A percentile compares a stretch with the other conserved stretches of the same genome.
Evolutionary conservation across 2,888 invertebrate species (phyloP).

Genomic region (Romanomermis culicivorax): DNA sequence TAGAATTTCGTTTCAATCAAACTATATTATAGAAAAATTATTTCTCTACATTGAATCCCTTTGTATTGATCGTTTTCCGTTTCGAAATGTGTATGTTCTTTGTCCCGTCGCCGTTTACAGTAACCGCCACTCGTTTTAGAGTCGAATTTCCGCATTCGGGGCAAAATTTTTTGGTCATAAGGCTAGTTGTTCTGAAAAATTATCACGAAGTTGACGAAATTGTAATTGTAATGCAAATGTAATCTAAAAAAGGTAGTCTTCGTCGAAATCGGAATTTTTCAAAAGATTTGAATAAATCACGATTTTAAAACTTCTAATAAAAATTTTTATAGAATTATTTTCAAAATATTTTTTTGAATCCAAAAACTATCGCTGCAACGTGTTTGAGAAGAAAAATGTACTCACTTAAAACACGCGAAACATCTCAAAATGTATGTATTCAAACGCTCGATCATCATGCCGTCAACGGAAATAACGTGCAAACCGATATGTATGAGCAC

Average conservation of each 20-base stretch:
- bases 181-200: constrained; percentile 57
- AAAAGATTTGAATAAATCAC: too few relatives aligned
- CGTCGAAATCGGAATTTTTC: too few relatives aligned
- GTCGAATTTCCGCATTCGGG: constrained; percentile 86
- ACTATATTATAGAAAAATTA: not conserved
- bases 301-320: too few relatives aligned
- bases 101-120: constrained; percentile 64
- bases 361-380: not conserved
- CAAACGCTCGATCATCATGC: constrained; percentile 61
- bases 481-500: constrained; percentile 83
- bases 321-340: not conserved
- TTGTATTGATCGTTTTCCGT: constrained; percentile 46
- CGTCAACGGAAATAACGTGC: constrained; percentile 65
- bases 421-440: constrained; percentile 84
- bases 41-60: not conserved
- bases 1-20: not conserved
- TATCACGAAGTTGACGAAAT: too few relatives aligned
- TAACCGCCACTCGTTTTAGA: constrained; percentile 68
- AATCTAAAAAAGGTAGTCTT: too few relatives aligned
- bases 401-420: constrained; percentile 61
- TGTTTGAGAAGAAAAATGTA: too few relatives aligned
- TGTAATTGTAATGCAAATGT: too few relatives aligned
- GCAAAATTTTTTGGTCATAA: constrained; percentile 77
- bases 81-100: constrained; percentile 64
- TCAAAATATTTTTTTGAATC: not conserved